A percentile compares a stretch with the other conserved stretches of the same genome.
phyloP scores from a whole-genome alignment of 1,140 invertebrate species.

The Thaumatotibia leucotreta region DNA sequence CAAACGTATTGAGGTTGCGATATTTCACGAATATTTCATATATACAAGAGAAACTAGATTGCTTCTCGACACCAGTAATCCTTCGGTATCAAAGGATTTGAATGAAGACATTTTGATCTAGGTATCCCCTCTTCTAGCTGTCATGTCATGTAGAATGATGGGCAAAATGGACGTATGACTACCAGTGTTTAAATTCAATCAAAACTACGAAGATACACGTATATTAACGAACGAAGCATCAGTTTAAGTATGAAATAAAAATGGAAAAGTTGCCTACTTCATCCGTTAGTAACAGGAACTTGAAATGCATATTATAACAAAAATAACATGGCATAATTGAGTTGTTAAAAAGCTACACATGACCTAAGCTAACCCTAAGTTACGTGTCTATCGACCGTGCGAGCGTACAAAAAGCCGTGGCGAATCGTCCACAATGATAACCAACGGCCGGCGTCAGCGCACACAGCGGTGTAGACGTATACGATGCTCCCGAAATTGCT shows the following conservation, averaged over 20 bases:
- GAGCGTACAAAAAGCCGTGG: constrained; percentile 49
- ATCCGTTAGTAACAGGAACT: background rate
- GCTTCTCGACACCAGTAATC: background rate
- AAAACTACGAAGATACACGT: no score
- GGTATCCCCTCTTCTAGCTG: background rate
- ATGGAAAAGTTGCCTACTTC: no score
- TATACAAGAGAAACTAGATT: background rate
- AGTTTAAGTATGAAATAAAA: no score
- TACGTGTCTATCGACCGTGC: constrained; percentile 31
- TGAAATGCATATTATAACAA: background rate
- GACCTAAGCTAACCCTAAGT: constrained; percentile 53
- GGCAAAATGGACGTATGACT: background rate
- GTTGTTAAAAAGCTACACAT: constrained; percentile 23
- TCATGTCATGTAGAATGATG: background rate
- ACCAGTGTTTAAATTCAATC: no score
- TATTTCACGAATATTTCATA: background rate
- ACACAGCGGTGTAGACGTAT: constrained; percentile 26
- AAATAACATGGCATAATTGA: background rate
- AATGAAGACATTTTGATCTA: background rate
- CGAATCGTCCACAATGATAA: constrained; percentile 49
- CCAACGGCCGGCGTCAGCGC: constrained; percentile 25
- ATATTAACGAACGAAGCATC: no score
- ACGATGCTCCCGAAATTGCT: constrained; percentile 18
- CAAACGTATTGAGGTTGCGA: background rate
- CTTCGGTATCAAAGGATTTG: background rate